Evolutionary conservation across 2,797 vertebrate genomes (phyloP).

Genomic region (Sebastes nivosus): DNA sequence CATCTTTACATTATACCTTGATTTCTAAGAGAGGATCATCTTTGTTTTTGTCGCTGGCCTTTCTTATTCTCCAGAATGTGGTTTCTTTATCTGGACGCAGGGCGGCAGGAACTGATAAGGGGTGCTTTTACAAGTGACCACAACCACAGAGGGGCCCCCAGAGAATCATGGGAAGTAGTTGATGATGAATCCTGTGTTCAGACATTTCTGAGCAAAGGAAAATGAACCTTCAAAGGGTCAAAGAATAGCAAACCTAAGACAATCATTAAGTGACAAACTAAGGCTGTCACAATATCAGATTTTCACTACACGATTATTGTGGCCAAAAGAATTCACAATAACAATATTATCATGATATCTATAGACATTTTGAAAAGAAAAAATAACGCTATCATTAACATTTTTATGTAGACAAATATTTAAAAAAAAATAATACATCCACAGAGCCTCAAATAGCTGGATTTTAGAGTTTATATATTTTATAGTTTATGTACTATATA

Average conservation of each 20-base stretch:
- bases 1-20: neutral
- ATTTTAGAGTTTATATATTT: no score
- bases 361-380: no score
- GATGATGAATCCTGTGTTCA: neutral
- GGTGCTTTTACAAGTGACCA: slow-evolving; percentile 1
- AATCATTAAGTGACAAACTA: no score
- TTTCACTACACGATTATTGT: no score
- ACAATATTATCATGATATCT: no score
- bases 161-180: slow-evolving; percentile 12
- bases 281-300: no score
- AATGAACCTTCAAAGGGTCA: neutral
- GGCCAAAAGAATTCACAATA: neutral
- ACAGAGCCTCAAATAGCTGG: no score
- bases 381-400: no score
- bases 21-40: neutral
- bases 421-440: no score
- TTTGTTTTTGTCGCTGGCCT: rapidly evolving
- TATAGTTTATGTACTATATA: no score
- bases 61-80: neutral
- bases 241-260: neutral
- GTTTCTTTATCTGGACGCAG: slow-evolving; percentile 20
- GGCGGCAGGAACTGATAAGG: slow-evolving; percentile 47
- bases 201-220: neutral
- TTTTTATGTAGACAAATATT: no score
- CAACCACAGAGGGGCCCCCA: slow-evolving; percentile 19